Evolutionary conservation across 2,113 vertebrate species (phyloP), one percentile per base, ranked within the genome.

Genomic region (Cricetomys ansorgei): DNA sequence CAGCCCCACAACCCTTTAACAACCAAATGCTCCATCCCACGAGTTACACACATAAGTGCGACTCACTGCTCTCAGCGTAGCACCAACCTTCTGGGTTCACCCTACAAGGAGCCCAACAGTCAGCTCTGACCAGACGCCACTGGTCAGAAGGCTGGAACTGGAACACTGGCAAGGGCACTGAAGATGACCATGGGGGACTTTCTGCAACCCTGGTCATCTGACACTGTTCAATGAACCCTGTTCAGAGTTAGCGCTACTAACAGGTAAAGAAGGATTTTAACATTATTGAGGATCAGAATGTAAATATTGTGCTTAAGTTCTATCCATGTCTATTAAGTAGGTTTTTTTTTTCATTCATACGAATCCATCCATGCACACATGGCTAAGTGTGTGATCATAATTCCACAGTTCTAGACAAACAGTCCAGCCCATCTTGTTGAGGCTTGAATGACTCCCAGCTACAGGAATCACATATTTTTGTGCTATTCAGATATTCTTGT

Each of bases 31-130:
- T 76, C 53, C 13, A 88, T 2, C 40, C 29, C 5, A 0, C 59
- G 64, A 69, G 29, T 50, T 81, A 80, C 50, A 75, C 37, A 13
- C 0, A 2, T 57, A 25, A 27, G 31, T 59, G 43, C 19, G 2
- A 57, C 57, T 81, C 37, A 43, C 3, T 11, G 8, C 13, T 92
- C 69, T 88, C 13, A 0, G 10, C 31, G 7, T 25, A 34, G 64
- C 31, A 69, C 48, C 34, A 11, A 13, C 5, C 23, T 43, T 19
- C 55, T 7, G 57, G 53, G 7, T 6, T 34, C 0, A 0, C 12
- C 5, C 31, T 5, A 31, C 88, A 27, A 29, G 64, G 77, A 37
- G 50, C 65, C 27, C 21, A n/a, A 25, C 16, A 76, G 25, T 25
- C 45, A 83, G 40, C 34, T 43, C 72, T 76, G n/a, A 13, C 25